These are phyloP conservation scores for Aphrocallistes beatrix DNA, from an alignment of 37 sponge, comb jelly and placozoan species.

Conservation along the genomic window DNA sequence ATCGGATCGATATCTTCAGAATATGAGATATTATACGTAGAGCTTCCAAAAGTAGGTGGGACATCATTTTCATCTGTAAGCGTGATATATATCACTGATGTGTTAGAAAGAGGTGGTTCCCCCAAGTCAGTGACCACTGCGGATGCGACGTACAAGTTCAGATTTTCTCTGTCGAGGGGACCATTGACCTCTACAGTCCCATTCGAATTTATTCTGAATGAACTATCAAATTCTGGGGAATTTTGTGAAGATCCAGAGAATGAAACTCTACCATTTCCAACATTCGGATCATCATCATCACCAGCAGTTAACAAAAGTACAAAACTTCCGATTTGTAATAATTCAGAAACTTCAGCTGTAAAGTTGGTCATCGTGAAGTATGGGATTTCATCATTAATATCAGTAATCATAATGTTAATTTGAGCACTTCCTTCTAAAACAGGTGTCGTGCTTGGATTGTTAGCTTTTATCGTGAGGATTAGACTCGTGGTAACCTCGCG, in stretches of 20 bases:
- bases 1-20: background rate
- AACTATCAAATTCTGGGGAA: background rate
- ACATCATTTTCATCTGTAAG: slow-evolving; percentile 7
- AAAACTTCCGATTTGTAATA: background rate
- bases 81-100: background rate
- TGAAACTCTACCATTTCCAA: background rate
- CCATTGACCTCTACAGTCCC: slow-evolving; percentile 4
- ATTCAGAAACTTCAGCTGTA: background rate
- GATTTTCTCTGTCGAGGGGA: slow-evolving; percentile 7
- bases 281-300: background rate
- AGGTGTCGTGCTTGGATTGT: background rate
- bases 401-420: background rate
- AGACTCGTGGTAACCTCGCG: background rate
- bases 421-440: background rate
- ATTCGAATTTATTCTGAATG: background rate
- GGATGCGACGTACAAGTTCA: background rate
- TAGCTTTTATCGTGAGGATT: background rate
- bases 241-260: background rate
- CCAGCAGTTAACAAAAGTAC: background rate
- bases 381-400: background rate
- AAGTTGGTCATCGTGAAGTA: background rate
- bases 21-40: background rate
- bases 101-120: background rate
- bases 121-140: slow-evolving; percentile 20
- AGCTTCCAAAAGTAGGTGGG: background rate